Evolutionary conservation across 2,888 invertebrate genomes (phyloP).

Genomic region (Sphinx pinastri): DNA sequence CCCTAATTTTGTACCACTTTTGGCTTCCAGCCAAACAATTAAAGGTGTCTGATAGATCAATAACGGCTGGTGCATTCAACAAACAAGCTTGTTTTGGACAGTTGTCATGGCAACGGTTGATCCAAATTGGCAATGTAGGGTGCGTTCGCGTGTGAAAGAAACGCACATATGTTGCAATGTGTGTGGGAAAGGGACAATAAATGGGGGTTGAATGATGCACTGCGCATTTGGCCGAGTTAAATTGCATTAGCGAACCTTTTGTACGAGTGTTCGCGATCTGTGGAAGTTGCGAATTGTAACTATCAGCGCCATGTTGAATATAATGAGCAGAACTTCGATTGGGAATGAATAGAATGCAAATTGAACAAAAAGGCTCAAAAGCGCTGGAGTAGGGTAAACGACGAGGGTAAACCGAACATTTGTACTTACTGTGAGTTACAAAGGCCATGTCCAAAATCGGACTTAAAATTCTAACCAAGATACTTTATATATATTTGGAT

Average conservation of each 20-base stretch:
- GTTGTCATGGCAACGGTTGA: slow-evolving; percentile 74
- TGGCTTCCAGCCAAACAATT: slow-evolving; percentile 36
- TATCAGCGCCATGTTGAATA: slow-evolving; percentile 11
- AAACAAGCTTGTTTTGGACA: slow-evolving; percentile 67
- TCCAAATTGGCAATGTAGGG: slow-evolving; percentile 68
- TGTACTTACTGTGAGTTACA: too few species aligned
- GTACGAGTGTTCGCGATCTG: slow-evolving; percentile 41
- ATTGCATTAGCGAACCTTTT: slow-evolving; percentile 74
- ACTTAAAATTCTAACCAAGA: too few species aligned
- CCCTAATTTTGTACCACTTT: slow-evolving; percentile 45
- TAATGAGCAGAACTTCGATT: background rate
- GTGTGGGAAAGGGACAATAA: slow-evolving; percentile 46
- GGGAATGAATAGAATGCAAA: background rate
- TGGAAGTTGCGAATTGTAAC: slow-evolving; percentile 34
- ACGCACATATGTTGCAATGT: slow-evolving; percentile 33
- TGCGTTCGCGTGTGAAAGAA: slow-evolving; percentile 53
- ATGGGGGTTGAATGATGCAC: slow-evolving; percentile 64
- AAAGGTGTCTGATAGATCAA: slow-evolving; percentile 51
- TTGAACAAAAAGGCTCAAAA: background rate
- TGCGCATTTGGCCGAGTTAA: slow-evolving; percentile 67
- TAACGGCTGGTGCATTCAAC: slow-evolving; percentile 53
- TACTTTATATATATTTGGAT: too few species aligned
- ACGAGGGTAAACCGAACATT: too few species aligned
- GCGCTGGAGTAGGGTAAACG: background rate
- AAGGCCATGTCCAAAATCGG: too few species aligned